These are phyloP conservation scores for Caenorhabditis sinica DNA, from an alignment of 2,888 invertebrate species.

Conservation along the genomic window DNA sequence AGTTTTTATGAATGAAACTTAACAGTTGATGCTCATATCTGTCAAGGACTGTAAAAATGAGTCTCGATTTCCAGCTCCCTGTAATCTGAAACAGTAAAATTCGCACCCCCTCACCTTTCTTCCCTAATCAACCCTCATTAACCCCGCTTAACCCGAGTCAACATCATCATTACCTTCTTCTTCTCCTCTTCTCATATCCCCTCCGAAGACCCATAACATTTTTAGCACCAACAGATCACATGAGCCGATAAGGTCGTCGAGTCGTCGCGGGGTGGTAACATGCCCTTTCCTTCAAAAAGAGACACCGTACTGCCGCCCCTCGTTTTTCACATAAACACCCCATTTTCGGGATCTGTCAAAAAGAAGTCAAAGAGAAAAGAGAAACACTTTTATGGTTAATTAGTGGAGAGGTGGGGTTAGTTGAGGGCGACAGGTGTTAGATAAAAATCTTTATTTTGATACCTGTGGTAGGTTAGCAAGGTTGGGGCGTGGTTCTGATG, in stretches of 20 bases:
- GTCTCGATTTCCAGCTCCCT: too few relatives aligned
- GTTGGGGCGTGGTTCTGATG: too few relatives aligned
- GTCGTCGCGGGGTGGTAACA: conserved; percentile 24
- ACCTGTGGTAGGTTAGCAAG: neutral
- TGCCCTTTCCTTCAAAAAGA: conserved; percentile 6
- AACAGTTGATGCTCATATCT: too few relatives aligned
- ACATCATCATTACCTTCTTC: neutral
- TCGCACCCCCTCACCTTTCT: too few relatives aligned
- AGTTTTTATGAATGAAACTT: too few relatives aligned
- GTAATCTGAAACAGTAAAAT: too few relatives aligned
- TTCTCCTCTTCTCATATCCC: neutral
- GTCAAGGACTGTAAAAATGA: too few relatives aligned
- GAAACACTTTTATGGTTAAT: conserved; percentile 31
- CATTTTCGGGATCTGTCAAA: conserved; percentile 44
- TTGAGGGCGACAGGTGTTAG: conserved; percentile 11
- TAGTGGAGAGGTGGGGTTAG: conserved; percentile 15
- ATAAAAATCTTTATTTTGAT: conserved; percentile 16
- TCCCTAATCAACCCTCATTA: neutral
- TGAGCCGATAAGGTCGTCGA: conserved; percentile 16
- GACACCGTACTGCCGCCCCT: conserved; percentile 9
- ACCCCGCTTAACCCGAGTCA: conserved; percentile 12
- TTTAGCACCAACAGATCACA: conserved; percentile 41
- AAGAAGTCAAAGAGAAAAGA: neutral
- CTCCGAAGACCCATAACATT: conserved; percentile 19
- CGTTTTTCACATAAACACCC: conserved; percentile 33